Evolutionary conservation across 2,113 vertebrate species (phyloP).

Genomic region (Alethe diademata): DNA sequence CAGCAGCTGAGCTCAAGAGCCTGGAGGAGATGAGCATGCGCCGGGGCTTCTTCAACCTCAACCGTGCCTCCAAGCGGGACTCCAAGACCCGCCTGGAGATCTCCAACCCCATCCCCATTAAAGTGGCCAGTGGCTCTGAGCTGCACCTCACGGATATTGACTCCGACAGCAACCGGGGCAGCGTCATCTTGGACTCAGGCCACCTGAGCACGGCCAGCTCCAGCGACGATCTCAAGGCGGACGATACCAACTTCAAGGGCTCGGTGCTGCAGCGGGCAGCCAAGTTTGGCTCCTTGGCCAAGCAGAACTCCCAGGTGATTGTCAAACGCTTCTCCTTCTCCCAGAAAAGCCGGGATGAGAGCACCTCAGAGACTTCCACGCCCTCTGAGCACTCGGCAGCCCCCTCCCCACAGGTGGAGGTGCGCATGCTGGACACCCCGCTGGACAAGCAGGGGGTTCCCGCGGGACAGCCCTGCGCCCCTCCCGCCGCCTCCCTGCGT

Average conservation of each 20-base stretch:
- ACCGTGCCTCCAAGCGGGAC: constrained; percentile 87
- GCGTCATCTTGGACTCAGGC: constrained; percentile 75
- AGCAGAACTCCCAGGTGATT: constrained; percentile 82
- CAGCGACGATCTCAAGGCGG: constrained; percentile 81
- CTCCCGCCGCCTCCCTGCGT: not conserved
- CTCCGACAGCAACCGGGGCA: constrained; percentile 80
- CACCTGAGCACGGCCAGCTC: constrained; percentile 80
- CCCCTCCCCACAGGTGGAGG: constrained; percentile 80
- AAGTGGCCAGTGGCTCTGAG: constrained; percentile 86
- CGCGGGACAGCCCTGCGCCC: not conserved
- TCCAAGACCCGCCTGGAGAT: constrained; percentile 87
- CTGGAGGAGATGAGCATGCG: constrained; percentile 95
- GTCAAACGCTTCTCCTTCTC: constrained; percentile 85
- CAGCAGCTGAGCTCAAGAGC: constrained; percentile 88
- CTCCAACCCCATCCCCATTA: constrained; percentile 93
- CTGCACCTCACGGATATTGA: constrained; percentile 83
- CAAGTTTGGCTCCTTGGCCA: constrained; percentile 86
- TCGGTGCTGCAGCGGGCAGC: constrained; percentile 88
- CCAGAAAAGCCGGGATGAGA: constrained; percentile 81
- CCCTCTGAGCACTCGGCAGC: constrained; percentile 78
- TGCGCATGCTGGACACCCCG: constrained; percentile 70
- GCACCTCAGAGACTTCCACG: constrained; percentile 78
- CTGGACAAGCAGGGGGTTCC: constrained; percentile 61
- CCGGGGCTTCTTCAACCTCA: constrained; percentile 91
- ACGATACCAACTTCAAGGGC: constrained; percentile 77